Conservation (phyloP, 2,888 invertebrate genomes). For the Perizoma affinitatum region DNA sequence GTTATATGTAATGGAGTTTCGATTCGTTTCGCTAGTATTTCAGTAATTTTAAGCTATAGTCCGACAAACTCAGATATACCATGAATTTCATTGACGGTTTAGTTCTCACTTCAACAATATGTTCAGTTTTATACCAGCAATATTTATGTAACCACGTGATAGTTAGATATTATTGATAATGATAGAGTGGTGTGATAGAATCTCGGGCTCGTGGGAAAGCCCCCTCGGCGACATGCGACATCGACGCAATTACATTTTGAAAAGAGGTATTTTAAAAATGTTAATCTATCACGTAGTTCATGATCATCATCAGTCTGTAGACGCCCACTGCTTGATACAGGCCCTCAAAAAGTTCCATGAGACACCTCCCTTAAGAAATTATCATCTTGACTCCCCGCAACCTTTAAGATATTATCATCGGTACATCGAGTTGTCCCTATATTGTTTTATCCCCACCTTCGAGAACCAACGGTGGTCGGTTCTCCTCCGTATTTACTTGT, state of each 20-base stretch:
- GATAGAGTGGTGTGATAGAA: constrained; percentile 19
- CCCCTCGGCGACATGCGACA: constrained; percentile 61
- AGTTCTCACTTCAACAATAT: background rate
- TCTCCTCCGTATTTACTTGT: too few relatives aligned
- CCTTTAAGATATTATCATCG: too few relatives aligned
- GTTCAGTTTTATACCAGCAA: constrained; percentile 1
- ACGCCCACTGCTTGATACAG: background rate
- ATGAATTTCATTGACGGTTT: constrained; percentile 4
- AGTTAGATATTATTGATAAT: constrained; percentile 6
- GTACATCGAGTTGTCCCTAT: too few relatives aligned
- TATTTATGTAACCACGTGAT: constrained; percentile 5
- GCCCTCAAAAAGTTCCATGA: too few relatives aligned
- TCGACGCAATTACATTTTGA: background rate
- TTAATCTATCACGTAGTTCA: constrained; percentile 9
- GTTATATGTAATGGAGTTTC: background rate
- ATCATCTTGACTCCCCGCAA: too few relatives aligned
- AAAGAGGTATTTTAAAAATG: constrained; percentile 25
- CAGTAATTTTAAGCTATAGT: background rate
- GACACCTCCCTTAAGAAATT: too few relatives aligned
- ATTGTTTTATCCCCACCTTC: too few relatives aligned
- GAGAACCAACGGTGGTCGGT: too few relatives aligned
- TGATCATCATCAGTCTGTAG: too few relatives aligned
- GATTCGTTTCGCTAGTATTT: background rate
- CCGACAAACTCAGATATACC: background rate
- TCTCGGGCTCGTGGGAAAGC: constrained; percentile 62